These are phyloP conservation scores for Bombus waltoni DNA, from an alignment of 1,140 invertebrate species.

Conservation along the genomic window DNA sequence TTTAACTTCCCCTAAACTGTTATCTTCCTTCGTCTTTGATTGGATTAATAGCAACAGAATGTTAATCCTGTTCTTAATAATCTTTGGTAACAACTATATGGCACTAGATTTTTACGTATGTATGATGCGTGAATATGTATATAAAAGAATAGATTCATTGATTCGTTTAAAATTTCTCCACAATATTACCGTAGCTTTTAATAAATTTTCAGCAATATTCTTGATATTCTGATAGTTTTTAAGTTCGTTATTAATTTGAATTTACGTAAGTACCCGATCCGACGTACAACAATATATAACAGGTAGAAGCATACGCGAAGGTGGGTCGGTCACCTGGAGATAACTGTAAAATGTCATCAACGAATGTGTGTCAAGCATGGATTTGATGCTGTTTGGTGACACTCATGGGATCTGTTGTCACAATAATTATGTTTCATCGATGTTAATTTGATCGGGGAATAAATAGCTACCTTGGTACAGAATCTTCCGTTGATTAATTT, in stretches of 20 bases:
- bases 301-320: slow-evolving; percentile 58
- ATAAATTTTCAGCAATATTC: neutral
- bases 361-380: slow-evolving; percentile 75
- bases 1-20: neutral
- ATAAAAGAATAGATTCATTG: slow-evolving; percentile 24
- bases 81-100: slow-evolving; percentile 2
- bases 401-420: slow-evolving; percentile 54
- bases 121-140: neutral
- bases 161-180: slow-evolving; percentile 35
- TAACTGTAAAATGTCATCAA: slow-evolving; percentile 80
- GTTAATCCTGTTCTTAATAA: slow-evolving; percentile 16
- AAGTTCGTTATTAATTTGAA: neutral
- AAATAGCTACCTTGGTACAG: slow-evolving; percentile 24
- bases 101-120: slow-evolving; percentile 26
- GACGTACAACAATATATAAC: slow-evolving; percentile 4
- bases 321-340: slow-evolving; percentile 77
- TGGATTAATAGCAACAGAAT: neutral
- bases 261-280: neutral
- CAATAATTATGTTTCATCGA: slow-evolving; percentile 52
- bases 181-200: neutral
- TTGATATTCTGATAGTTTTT: neutral
- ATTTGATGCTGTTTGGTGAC: slow-evolving; percentile 65
- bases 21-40: slow-evolving; percentile 9
- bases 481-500: slow-evolving; percentile 2
- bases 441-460: slow-evolving; percentile 41